Evolutionary conservation across 2,797 vertebrate species (phyloP).

Genomic region (Silurus aristotelis): DNA sequence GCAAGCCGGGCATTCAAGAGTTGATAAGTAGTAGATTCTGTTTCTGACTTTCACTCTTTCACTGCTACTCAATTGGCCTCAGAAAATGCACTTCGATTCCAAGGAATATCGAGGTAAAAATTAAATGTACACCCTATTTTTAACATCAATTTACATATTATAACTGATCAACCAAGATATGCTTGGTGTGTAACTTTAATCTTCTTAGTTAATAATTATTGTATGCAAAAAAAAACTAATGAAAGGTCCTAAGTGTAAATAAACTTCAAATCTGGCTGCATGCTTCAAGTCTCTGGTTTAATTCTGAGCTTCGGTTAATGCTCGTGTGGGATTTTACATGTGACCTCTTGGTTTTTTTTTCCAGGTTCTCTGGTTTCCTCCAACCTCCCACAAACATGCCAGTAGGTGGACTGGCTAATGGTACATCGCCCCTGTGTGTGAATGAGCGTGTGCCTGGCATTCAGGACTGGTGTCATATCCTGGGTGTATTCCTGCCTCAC

Average conservation of each 20-base stretch:
- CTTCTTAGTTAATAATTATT: neutral
- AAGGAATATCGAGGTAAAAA: neutral
- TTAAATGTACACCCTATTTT: neutral
- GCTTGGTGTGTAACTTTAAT: too few relatives aligned
- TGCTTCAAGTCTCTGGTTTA: neutral
- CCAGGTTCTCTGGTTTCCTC: neutral
- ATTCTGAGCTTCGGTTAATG: neutral
- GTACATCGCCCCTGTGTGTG: neutral
- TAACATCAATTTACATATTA: neutral
- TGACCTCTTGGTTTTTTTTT: neutral
- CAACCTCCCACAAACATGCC: neutral
- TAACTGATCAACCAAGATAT: neutral
- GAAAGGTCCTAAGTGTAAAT: neutral
- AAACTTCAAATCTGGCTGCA: neutral
- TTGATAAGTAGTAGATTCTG: neutral
- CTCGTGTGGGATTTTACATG: neutral
- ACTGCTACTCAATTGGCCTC: neutral
- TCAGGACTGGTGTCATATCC: neutral
- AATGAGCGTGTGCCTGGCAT: neutral
- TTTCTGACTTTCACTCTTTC: slow-evolving; percentile 4
- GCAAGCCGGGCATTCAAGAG: slow-evolving; percentile 8
- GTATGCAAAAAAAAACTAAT: neutral
- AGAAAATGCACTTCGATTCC: neutral
- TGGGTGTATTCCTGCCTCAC: neutral
- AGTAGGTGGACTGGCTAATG: neutral